Evolutionary conservation across 2,888 invertebrate species (phyloP).

Genomic region (Schizotus pectinicornis): DNA sequence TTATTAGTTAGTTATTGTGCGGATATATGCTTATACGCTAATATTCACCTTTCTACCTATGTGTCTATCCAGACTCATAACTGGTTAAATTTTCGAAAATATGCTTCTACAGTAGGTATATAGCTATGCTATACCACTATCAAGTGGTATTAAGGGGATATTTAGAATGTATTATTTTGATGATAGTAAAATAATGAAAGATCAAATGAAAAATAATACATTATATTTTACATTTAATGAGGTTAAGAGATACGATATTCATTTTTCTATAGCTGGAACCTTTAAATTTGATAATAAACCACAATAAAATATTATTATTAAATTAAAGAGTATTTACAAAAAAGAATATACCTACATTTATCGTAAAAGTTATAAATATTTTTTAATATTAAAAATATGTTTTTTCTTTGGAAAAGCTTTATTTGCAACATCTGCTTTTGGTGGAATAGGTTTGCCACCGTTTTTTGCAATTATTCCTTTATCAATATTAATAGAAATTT

Average conservation of each 20-base stretch:
- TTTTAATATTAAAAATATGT: conserved; percentile 9
- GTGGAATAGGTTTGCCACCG: conserved; percentile 9
- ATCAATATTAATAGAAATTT: not conserved
- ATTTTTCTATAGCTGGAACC: conserved; percentile 3
- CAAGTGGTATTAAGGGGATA: too few species aligned
- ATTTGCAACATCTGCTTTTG: conserved; percentile 11
- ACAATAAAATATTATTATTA: conserved; percentile 3
- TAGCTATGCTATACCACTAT: too few species aligned
- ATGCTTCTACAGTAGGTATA: too few species aligned
- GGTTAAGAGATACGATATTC: too few species aligned
- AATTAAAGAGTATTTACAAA: conserved; percentile 19
- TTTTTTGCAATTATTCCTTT: conserved; percentile 7
- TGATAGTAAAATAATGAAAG: conserved; percentile 8
- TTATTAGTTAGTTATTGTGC: too few species aligned
- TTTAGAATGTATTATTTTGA: too few species aligned
- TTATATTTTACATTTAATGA: conserved; percentile 8
- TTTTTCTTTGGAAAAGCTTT: conserved; percentile 9
- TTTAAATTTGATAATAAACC: too few species aligned
- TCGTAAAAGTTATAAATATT: conserved; percentile 18
- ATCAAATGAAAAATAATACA: conserved; percentile 11
- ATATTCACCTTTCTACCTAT: too few species aligned
- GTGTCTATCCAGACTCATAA: too few species aligned
- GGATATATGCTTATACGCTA: too few species aligned
- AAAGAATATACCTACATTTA: conserved; percentile 18
- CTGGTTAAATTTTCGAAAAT: too few species aligned